A percentile compares a stretch with the other conserved stretches of the same genome.
Evolutionary conservation across 64 coral and sea anemone genomes (phyloP).

Genomic region (Actinia equina): DNA sequence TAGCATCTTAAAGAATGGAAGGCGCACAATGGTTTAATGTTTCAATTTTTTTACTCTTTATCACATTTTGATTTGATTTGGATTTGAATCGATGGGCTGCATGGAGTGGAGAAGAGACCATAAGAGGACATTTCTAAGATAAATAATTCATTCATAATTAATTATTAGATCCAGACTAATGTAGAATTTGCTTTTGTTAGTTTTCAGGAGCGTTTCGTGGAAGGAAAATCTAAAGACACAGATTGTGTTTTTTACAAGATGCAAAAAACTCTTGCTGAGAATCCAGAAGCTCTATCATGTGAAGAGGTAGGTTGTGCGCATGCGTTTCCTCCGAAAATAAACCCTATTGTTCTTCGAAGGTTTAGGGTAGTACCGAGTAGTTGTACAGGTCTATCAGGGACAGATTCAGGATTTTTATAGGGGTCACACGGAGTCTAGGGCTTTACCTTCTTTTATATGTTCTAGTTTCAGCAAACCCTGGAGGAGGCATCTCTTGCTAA

Average conservation of each 20-base stretch:
- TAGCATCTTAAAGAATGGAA: background rate
- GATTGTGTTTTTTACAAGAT: slow-evolving; percentile 54
- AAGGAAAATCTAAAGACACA: slow-evolving; percentile 28
- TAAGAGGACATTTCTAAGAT: background rate
- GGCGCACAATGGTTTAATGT: no score
- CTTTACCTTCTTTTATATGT: no score
- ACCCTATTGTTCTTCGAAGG: no score
- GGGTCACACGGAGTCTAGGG: no score
- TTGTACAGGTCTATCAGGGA: no score
- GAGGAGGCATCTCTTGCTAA: slow-evolving; percentile 57
- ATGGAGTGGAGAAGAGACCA: no score
- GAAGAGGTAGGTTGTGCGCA: slow-evolving; percentile 38
- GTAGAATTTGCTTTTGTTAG: background rate
- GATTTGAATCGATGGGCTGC: no score
- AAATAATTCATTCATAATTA: background rate
- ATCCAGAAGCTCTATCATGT: slow-evolving; percentile 33
- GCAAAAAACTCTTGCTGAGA: slow-evolving; percentile 35
- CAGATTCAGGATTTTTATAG: no score
- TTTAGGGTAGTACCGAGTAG: no score
- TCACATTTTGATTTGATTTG: no score
- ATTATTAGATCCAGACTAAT: background rate
- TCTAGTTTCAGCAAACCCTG: slow-evolving; percentile 49
- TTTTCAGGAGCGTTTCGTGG: slow-evolving; percentile 32
- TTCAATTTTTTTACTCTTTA: no score
- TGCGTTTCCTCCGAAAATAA: no score